Evolutionary conservation across 2,797 vertebrate genomes (phyloP).

Genomic region (Phyllotis vaccarum): DNA sequence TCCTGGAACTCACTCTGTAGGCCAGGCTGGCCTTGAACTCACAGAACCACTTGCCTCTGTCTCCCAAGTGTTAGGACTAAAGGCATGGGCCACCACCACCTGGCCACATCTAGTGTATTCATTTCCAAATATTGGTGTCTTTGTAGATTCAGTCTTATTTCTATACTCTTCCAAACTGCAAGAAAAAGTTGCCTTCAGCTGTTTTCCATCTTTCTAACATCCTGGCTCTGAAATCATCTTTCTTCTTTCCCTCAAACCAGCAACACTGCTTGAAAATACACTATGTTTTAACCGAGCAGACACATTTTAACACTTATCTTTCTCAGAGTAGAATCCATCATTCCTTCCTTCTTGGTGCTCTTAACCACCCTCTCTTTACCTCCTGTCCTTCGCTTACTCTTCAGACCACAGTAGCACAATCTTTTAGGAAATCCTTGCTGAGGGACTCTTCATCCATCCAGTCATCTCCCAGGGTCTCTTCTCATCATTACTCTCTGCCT

Average conservation of each 20-base stretch:
- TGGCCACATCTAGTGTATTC: neutral
- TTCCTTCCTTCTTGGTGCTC: neutral
- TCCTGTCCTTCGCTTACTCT: neutral
- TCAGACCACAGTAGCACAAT: neutral
- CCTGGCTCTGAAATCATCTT: neutral
- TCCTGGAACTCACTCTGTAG: neutral
- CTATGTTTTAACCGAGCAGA: neutral
- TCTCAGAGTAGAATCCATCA: too few species aligned
- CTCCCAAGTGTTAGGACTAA: neutral
- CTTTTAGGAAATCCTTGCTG: neutral
- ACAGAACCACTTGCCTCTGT: neutral
- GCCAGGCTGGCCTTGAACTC: neutral
- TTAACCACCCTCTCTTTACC: too few species aligned
- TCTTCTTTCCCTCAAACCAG: neutral
- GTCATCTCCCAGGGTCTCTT: neutral
- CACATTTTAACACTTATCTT: neutral
- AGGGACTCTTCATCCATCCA: neutral
- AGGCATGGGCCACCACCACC: neutral
- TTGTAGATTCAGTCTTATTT: neutral
- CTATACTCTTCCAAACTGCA: constrained; percentile 44
- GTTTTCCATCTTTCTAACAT: constrained; percentile 18
- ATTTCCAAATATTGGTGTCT: neutral
- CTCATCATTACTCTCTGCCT: neutral
- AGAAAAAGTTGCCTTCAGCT: neutral
- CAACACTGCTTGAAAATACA: neutral